Conservation (phyloP, 2,113 vertebrate species). For the Lycocorax pyrrhopterus region DNA sequence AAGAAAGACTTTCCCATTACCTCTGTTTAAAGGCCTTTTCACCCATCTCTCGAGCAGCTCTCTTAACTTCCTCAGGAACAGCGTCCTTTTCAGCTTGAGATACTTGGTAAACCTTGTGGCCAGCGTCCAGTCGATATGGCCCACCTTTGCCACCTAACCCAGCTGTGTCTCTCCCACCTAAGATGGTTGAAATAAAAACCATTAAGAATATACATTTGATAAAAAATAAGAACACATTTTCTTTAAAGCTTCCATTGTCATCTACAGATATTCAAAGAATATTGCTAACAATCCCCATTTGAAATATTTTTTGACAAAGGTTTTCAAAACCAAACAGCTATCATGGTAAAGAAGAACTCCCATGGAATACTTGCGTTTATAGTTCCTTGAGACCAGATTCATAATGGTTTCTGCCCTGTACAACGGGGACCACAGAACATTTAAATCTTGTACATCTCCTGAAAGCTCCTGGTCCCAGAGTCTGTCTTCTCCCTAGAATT, state of each 20-base stretch:
- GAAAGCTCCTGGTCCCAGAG: background rate
- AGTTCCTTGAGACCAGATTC: background rate
- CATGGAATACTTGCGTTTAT: background rate
- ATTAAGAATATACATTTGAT: background rate
- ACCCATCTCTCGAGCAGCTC: constrained; percentile 89
- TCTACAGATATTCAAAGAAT: background rate
- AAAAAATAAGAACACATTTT: background rate
- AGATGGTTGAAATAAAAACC: background rate
- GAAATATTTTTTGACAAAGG: background rate
- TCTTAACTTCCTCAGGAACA: constrained; percentile 88
- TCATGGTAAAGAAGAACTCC: background rate
- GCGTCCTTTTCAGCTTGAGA: constrained; percentile 92
- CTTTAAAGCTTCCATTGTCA: background rate
- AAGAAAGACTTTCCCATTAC: constrained; percentile 26
- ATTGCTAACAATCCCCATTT: background rate
- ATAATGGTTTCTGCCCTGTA: background rate
- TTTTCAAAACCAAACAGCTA: background rate
- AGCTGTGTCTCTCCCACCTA: constrained; percentile 94
- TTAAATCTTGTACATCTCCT: background rate
- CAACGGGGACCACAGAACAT: background rate
- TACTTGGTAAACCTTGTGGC: constrained; percentile 89
- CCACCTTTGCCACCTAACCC: constrained; percentile 94
- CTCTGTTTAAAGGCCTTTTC: constrained; percentile 90
- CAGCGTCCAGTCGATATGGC: constrained; percentile 90
- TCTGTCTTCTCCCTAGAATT: background rate